phyloP scores from a whole-genome alignment of 2,888 invertebrate species.

The Colletes collaris region DNA sequence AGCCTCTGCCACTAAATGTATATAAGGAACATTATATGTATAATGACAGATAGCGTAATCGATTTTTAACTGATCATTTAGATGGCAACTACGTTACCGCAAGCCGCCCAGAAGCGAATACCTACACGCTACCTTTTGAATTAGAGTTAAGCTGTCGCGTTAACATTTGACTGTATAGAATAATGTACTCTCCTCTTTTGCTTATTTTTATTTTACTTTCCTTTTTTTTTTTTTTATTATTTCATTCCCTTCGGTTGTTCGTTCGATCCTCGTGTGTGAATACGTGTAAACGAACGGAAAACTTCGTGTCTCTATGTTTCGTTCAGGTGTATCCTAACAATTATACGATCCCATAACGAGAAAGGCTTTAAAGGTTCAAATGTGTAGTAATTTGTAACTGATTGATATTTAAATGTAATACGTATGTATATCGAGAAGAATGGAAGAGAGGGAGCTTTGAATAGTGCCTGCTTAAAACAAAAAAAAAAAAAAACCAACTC shows the following conservation, averaged over 20 bases:
- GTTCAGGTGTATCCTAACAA: constrained; percentile 45
- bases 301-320: constrained; percentile 47
- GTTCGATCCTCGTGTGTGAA: constrained; percentile 21
- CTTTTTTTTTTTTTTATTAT: neutral
- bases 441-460: constrained; percentile 79
- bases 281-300: constrained; percentile 31
- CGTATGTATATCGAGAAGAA: constrained; percentile 60
- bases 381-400: constrained; percentile 63
- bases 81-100: constrained; percentile 70
- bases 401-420: constrained; percentile 65
- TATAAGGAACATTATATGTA: constrained; percentile 64
- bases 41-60: constrained; percentile 64
- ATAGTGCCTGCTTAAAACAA: constrained; percentile 81
- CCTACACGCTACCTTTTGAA: constrained; percentile 51
- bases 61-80: constrained; percentile 66
- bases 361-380: constrained; percentile 60
- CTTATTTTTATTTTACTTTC: constrained; percentile 9
- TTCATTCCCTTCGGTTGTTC: constrained; percentile 15
- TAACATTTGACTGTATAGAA: constrained; percentile 38
- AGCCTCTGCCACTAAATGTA: constrained; percentile 75
- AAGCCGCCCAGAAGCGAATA: constrained; percentile 67
- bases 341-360: constrained; percentile 52
- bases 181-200: constrained; percentile 4
- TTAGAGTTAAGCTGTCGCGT: constrained; percentile 52
- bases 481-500: constrained; percentile 38